Conservation (phyloP, 2,888 invertebrate genomes). For the Gymnocheta viridis region DNA sequence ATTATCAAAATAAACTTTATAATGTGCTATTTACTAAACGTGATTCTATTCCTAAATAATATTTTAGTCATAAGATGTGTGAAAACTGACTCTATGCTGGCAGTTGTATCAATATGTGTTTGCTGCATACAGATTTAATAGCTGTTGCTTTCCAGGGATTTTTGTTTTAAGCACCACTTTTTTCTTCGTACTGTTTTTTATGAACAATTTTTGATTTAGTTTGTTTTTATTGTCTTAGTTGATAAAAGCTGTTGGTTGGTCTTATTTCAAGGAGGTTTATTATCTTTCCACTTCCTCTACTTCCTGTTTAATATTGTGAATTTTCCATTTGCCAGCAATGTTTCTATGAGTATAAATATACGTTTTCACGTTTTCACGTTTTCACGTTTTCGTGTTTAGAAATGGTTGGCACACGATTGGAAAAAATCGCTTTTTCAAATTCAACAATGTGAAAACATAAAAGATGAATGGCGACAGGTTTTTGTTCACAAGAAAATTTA, state of each 20-base stretch:
- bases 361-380: too few species aligned
- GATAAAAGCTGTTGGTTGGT: background rate
- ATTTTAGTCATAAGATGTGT: background rate
- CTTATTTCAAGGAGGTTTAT: background rate
- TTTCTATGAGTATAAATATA: background rate
- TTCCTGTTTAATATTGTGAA: background rate
- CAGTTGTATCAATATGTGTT: background rate
- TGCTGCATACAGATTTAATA: conserved; percentile 19
- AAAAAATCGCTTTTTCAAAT: background rate
- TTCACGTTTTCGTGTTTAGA: background rate
- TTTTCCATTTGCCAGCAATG: background rate
- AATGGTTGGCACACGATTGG: background rate
- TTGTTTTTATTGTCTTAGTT: conserved; percentile 2
- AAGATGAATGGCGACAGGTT: background rate
- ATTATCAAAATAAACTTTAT: background rate
- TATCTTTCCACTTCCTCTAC: conserved; percentile 5
- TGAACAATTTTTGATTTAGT: background rate
- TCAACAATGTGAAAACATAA: background rate
- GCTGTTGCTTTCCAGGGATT: background rate
- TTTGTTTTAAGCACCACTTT: background rate
- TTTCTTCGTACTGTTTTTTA: background rate
- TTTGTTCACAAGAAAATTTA: background rate
- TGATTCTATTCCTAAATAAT: conserved; percentile 2
- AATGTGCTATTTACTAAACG: background rate
- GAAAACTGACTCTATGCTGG: background rate